Evolutionary conservation across 2,113 vertebrate genomes (phyloP).

Genomic region (Periophthalmodon schlosseri): DNA sequence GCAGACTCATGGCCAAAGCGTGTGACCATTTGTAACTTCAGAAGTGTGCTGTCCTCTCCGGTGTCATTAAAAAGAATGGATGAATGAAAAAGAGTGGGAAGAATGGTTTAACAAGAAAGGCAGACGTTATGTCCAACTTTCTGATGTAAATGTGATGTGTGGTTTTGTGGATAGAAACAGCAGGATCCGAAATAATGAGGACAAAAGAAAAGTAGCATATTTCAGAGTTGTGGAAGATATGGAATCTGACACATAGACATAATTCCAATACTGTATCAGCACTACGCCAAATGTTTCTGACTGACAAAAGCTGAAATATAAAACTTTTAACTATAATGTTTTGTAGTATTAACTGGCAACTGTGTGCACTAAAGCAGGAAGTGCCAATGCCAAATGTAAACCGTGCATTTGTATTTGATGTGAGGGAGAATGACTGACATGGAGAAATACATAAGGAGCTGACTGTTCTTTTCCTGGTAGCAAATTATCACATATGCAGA

Average conservation of each 20-base stretch:
- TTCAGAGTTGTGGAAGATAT: not conserved
- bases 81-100: not conserved
- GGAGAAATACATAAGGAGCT: not conserved
- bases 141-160: slow-evolving; percentile 18
- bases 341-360: not conserved
- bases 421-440: not conserved
- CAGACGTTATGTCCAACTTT: not conserved
- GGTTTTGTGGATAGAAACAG: slow-evolving; percentile 25
- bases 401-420: too few species aligned
- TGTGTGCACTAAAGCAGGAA: not conserved
- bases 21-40: slow-evolving; percentile 20
- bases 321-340: not conserved
- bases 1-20: slow-evolving; percentile 2
- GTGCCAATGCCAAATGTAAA: too few species aligned
- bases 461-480: not conserved
- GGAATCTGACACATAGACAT: not conserved
- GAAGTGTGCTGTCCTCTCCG: slow-evolving; percentile 1
- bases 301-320: not conserved
- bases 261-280: not conserved
- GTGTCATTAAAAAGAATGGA: slow-evolving; percentile 30
- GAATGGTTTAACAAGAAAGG: not conserved
- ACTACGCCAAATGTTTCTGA: not conserved
- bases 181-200: slow-evolving; percentile 32
- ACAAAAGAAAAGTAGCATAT: not conserved
- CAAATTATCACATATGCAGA: too few species aligned